Conservation (phyloP, 2,113 vertebrate species). For the Orycteropus afer region DNA sequence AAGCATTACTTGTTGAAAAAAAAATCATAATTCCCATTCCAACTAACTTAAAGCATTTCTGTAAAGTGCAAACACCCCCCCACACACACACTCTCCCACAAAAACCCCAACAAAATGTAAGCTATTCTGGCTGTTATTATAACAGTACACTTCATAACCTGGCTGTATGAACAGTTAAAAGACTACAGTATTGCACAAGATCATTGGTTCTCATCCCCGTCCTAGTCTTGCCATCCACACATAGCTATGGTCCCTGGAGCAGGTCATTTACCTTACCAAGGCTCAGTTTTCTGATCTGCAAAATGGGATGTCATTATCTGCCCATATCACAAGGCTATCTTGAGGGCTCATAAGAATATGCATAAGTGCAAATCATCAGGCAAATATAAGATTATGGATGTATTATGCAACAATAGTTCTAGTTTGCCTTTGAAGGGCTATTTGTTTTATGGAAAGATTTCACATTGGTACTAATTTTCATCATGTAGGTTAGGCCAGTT, state of each 20-base stretch:
- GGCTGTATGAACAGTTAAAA: not conserved
- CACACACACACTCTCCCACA: no score
- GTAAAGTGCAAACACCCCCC: not conserved
- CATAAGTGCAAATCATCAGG: not conserved
- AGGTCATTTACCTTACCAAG: not conserved
- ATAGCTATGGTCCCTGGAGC: not conserved
- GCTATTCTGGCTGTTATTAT: not conserved
- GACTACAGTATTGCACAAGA: rapidly evolving
- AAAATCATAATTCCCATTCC: not conserved
- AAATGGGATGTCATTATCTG: not conserved
- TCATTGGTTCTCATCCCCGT: not conserved
- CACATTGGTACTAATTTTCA: not conserved
- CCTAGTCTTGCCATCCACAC: not conserved
- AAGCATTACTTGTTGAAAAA: not conserved
- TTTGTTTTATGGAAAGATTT: not conserved
- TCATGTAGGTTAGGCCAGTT: not conserved
- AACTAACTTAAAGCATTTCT: not conserved
- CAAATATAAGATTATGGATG: not conserved
- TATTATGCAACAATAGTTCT: not conserved
- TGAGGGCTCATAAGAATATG: not conserved
- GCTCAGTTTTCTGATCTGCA: not conserved
- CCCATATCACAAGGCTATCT: not conserved
- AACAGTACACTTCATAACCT: not conserved
- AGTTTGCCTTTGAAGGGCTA: not conserved
- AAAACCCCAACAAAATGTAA: not conserved